Percentiles rank a stretch among this genome's conserved stretches.
Evolutionary conservation across 53 echinoderm and acorn worm species (phyloP).

Genomic region (Crossaster papposus): DNA sequence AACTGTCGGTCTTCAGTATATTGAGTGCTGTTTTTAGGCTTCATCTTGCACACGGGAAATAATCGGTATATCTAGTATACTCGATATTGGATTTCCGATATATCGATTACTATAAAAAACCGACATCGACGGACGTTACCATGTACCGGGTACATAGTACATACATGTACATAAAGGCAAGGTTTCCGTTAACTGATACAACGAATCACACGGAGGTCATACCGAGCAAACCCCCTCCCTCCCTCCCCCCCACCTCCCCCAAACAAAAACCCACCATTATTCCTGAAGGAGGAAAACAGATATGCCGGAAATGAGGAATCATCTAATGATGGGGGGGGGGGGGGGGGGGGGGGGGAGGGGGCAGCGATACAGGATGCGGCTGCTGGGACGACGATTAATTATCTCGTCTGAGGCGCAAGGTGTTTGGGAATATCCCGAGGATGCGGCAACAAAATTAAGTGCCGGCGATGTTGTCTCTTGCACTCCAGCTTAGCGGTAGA

Average conservation of each 20-base stretch:
- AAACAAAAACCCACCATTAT: too few relatives aligned
- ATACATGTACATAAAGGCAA: too few relatives aligned
- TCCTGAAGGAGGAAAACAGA: not conserved
- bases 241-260: too few relatives aligned
- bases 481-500: not conserved
- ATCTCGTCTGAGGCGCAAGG: not conserved
- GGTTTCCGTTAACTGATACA: too few relatives aligned
- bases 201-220: not conserved
- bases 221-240: not conserved
- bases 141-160: too few relatives aligned
- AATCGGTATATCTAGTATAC: too few relatives aligned
- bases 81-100: too few relatives aligned
- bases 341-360: not conserved
- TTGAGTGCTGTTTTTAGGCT: too few relatives aligned
- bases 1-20: too few relatives aligned
- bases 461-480: conserved; percentile 1
- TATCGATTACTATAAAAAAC: too few relatives aligned
- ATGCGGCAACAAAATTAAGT: not conserved
- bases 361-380: not conserved
- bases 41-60: too few relatives aligned
- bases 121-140: too few relatives aligned
- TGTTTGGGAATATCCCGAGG: not conserved
- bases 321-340: not conserved
- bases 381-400: conserved; percentile 24
- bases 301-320: not conserved